Evolutionary conservation across 1,140 invertebrate genomes (phyloP), one percentile per base, ranked within the genome.

Genomic region (Zaprionus ornatus): DNA sequence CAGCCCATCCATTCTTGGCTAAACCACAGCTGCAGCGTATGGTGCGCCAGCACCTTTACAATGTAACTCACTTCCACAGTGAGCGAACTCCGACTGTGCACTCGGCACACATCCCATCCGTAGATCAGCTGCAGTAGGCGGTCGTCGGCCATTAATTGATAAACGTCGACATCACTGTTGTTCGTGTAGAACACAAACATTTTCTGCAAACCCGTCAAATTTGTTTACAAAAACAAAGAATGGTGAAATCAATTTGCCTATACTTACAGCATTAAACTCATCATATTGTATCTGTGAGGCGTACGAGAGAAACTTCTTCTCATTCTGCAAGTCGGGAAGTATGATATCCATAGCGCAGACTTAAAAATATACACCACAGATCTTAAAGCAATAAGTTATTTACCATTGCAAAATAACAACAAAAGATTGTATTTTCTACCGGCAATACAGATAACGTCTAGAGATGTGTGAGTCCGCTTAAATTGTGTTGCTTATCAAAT

Each of bases 1-100:
- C 91, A 84, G 12, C 56, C 64, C 0, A 52, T 73, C 91, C 91
- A 92, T 52, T 92, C 91, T 45, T 90, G 82, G 37, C 91, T 86
- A 17, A 92, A 91, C 78, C 70, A 80, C 48, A 92, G 19, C 19
- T 84, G 82, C 57, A 92, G 45, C 6, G 91, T 79, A 55, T 91
- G 81, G 15, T 91, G 82, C 1, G 79, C 70, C 37, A 92, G 57
- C 25, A 86, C 67, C 21, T 67, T 79, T n/a, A 77, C 62, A 2
- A 91, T 73, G 15, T 77, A 72, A 2, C 52, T 29, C 15, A 92
- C 45, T 10, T 82, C 77, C 2, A 76, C 77, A 17, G 69, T 52
- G 0, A 79, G n/a, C 52, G 21, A 15, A 6, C 59, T 50, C 17
- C 72, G 48, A 5, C 15, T 59, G 19, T 79, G 75, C 40, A 86